Base-by-base conservation (phyloP, 2,888 invertebrate genomes). In the Gibbula magus region DNA sequence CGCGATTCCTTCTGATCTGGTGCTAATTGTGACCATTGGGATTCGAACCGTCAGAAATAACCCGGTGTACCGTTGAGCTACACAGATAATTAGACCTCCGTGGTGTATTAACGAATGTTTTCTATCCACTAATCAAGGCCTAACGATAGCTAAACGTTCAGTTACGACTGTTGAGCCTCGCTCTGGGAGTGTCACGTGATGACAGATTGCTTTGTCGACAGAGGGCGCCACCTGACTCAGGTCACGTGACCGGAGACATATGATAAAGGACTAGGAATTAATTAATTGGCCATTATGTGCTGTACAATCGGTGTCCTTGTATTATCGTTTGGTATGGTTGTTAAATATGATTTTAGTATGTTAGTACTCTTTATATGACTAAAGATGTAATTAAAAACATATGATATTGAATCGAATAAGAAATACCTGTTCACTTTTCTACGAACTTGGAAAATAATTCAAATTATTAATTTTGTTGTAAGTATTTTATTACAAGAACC, bases 61-160 rank as follows among this genome's bases (percentile, higher is more conserved):
- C 70, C 70, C 70, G 70, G 32, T 70, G 32, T 35, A 20, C 70
- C 20, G 70, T 70, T 32, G 70, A 70, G 70, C 70, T 16, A 20
- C 10, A 18, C 32, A 2, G 70, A 70, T 70, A 70, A 70, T 70
- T 70, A 70, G 70, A n/a, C 70, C 70, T 29, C 32, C 35, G 70
- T 75, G 75, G 53, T 75, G 75, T 53, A 75, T 75, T 75, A 75
- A 75, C 75, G 75, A 75, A 75, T 54, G 75, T 75, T 75, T 75
- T 54, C 75, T 54, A 75, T 53, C 75, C 54, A 25, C 53, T 75
- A 75, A 75, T 75, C 75, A 75, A 75, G 53, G 25, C 52, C 20
- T 75, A 75, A 75, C 54, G 53, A 75, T 29, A 25, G 75, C 53
- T 75, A 75, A 75, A 75, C 54, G 75, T 54, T 54, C 75, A 75